These are phyloP conservation scores for Drosophila gaucha DNA, from an alignment of 2,888 invertebrate species.

Conservation along the genomic window DNA sequence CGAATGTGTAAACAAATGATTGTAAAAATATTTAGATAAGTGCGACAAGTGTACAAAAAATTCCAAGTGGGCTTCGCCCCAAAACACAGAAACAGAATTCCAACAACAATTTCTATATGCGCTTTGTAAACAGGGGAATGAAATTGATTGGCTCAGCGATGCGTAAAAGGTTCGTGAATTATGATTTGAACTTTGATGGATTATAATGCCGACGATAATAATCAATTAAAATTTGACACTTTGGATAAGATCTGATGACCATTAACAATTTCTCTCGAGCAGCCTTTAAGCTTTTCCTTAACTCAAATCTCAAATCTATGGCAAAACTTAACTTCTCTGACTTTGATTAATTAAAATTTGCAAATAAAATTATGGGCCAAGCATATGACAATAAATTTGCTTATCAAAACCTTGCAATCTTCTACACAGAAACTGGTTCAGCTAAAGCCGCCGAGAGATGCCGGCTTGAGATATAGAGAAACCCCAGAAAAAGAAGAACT, in stretches of 20 bases:
- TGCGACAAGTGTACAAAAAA: constrained; percentile 60
- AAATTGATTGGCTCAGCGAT: constrained; percentile 42
- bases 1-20: constrained; percentile 56
- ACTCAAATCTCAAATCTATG: constrained; percentile 13
- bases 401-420: constrained; percentile 61
- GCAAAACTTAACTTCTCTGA: constrained; percentile 11
- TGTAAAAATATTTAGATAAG: constrained; percentile 65
- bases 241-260: constrained; percentile 16
- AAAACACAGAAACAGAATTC: neutral
- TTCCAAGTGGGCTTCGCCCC: constrained; percentile 2
- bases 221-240: constrained; percentile 19
- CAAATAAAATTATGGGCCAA: constrained; percentile 38
- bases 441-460: constrained; percentile 18
- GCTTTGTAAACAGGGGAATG: constrained; percentile 49
- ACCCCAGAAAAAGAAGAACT: neutral
- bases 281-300: neutral
- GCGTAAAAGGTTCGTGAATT: neutral
- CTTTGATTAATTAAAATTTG: constrained; percentile 55
- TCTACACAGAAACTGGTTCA: constrained; percentile 40
- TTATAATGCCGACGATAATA: constrained; percentile 26
- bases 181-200: constrained; percentile 20
- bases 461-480: constrained; percentile 13
- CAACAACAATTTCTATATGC: constrained; percentile 6
- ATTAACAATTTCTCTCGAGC: neutral
- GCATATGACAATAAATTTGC: constrained; percentile 57